A percentile compares a stretch with the other conserved stretches of the same genome.
Evolutionary conservation across 2,113 vertebrate species (phyloP).

Genomic region (Cottus gobio): DNA sequence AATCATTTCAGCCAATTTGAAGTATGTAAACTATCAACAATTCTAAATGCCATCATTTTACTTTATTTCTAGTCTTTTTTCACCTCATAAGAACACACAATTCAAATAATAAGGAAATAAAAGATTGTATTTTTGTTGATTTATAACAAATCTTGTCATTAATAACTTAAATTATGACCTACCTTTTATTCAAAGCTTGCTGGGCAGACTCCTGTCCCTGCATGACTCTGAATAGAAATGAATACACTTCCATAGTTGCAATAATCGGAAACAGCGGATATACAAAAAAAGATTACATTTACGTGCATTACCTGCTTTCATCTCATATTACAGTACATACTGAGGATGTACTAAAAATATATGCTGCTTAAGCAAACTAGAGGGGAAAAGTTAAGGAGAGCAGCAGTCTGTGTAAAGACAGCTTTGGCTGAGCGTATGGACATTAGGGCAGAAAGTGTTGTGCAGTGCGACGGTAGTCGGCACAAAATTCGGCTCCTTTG

Average conservation of each 20-base stretch:
- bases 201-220: not conserved
- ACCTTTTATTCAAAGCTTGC: not conserved
- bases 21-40: no score
- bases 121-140: no score
- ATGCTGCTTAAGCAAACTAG: slow-evolving; percentile 13
- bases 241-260: not conserved
- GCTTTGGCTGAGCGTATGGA: not conserved
- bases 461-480: slow-evolving; percentile 12
- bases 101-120: no score
- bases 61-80: no score
- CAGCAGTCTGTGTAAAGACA: slow-evolving; percentile 19
- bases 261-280: not conserved
- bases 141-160: no score
- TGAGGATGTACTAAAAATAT: not conserved
- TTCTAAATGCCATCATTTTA: no score
- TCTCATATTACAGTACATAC: no score
- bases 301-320: not conserved
- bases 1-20: no score
- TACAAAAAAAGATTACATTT: not conserved
- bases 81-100: no score
- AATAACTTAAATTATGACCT: not conserved
- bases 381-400: slow-evolving; percentile 3
- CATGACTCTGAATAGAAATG: not conserved
- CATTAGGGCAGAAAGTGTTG: slow-evolving; percentile 1
- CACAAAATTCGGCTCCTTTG: slow-evolving; percentile 23